phyloP scores from a whole-genome alignment of 2,888 invertebrate genomes.

The Drosophila stalkeri region DNA sequence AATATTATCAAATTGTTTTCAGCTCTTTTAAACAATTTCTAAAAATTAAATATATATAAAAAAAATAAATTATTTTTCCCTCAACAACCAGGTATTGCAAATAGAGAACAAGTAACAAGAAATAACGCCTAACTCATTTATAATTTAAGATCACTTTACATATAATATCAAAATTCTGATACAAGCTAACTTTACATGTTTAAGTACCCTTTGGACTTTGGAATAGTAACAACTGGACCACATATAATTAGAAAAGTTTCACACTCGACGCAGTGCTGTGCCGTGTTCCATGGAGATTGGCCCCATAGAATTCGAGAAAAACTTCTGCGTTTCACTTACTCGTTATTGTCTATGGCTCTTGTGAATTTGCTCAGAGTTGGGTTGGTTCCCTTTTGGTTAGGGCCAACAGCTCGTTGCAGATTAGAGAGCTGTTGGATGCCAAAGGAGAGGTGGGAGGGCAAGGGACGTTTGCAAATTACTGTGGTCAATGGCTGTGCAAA shows the following conservation, averaged over 20 bases:
- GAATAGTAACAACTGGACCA: slow-evolving; percentile 29
- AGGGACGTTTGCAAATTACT: slow-evolving; percentile 40
- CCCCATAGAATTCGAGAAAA: slow-evolving; percentile 22
- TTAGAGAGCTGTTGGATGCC: slow-evolving; percentile 24
- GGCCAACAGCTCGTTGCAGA: slow-evolving; percentile 23
- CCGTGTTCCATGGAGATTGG: slow-evolving; percentile 49
- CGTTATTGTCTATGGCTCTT: slow-evolving; percentile 26
- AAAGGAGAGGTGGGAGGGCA: neutral
- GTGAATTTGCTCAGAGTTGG: slow-evolving; percentile 13
- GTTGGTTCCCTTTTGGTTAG: slow-evolving; percentile 23
- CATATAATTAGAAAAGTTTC: slow-evolving; percentile 59
- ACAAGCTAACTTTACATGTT: neutral
- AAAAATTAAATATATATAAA: too few species aligned
- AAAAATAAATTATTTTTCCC: too few species aligned
- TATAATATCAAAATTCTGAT: neutral
- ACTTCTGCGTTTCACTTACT: slow-evolving; percentile 27
- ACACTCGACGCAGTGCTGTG: slow-evolving; percentile 25
- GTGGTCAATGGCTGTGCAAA: slow-evolving; percentile 43
- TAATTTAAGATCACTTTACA: neutral
- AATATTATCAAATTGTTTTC: neutral
- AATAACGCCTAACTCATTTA: neutral
- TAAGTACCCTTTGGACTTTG: slow-evolving; percentile 8
- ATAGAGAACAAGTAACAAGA: neutral
- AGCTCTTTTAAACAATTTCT: too few species aligned
- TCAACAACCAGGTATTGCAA: too few species aligned